These are phyloP conservation scores for Synanthedon formicaeformis DNA, from an alignment of 2,888 invertebrate species.

Conservation along the genomic window DNA sequence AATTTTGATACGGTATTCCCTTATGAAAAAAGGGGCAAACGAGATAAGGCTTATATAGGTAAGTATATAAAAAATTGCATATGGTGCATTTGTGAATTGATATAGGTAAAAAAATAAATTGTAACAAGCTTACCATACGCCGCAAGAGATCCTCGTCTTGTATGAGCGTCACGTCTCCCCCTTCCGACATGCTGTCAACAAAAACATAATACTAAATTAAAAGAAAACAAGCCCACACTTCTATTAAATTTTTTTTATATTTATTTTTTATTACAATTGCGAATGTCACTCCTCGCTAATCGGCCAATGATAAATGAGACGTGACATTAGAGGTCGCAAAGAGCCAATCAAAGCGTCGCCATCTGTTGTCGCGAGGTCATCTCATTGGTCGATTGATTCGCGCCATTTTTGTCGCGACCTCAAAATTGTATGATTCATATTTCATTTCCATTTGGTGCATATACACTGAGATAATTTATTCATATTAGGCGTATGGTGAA, in stretches of 20 bases:
- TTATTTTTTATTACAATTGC: neutral
- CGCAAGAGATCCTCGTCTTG: conserved; percentile 82
- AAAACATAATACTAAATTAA: conserved; percentile 4
- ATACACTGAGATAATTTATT: conserved; percentile 2
- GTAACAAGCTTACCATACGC: conserved; percentile 73
- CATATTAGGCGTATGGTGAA: conserved; percentile 3
- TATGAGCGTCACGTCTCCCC: conserved; percentile 76
- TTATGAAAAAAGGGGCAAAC: too few relatives aligned
- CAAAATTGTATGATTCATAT: neutral
- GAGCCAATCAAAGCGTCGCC: conserved; percentile 8
- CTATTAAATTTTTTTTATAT: too few relatives aligned
- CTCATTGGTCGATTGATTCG: conserved; percentile 8
- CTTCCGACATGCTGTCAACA: conserved; percentile 65
- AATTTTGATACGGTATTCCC: too few relatives aligned
- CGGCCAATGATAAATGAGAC: conserved; percentile 8
- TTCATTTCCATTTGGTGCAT: neutral
- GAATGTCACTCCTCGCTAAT: neutral
- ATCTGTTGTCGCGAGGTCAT: conserved; percentile 8
- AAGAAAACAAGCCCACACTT: neutral
- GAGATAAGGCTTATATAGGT: too few relatives aligned
- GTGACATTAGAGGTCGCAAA: conserved; percentile 5
- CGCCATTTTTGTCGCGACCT: conserved; percentile 9
- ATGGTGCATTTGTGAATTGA: too few relatives aligned
- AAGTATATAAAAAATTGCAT: too few relatives aligned
- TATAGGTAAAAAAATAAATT: too few relatives aligned